These are phyloP conservation scores for Catharus bicknelli DNA, from an alignment of 2,113 vertebrate species.

Conservation along the genomic window DNA sequence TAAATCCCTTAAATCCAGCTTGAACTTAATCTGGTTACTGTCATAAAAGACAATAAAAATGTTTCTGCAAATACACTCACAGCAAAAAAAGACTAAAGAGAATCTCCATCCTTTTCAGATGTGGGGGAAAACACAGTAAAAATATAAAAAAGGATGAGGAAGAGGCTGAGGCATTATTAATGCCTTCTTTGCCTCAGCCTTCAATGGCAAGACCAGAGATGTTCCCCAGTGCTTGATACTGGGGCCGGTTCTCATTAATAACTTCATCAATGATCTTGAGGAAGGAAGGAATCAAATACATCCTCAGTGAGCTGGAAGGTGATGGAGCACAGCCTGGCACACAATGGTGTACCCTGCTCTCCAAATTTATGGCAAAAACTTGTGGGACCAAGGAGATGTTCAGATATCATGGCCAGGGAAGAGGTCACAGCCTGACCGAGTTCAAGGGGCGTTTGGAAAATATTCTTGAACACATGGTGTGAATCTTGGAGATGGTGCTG, in stretches of 20 bases:
- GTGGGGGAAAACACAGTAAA: accelerated
- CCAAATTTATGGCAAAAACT: background rate
- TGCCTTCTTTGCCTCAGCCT: background rate
- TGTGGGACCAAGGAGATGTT: background rate
- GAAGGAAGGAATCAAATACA: background rate
- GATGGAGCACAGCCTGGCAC: background rate
- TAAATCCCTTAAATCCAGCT: background rate
- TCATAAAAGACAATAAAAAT: background rate
- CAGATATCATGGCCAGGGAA: background rate
- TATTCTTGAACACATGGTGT: too few species aligned
- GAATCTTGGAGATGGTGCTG: background rate
- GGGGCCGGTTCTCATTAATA: background rate
- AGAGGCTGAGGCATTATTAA: background rate
- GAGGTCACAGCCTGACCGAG: background rate
- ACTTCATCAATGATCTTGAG: background rate
- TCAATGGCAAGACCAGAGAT: background rate
- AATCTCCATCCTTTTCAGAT: background rate
- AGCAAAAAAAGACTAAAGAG: background rate
- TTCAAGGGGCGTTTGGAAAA: accelerated
- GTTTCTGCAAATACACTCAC: background rate
- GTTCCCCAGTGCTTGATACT: accelerated
- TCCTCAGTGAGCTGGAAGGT: background rate
- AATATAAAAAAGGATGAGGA: background rate
- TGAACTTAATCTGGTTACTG: background rate
- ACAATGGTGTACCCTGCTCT: background rate